Evolutionary conservation across 2,888 invertebrate genomes (phyloP).

Genomic region (Morpho helenor): DNA sequence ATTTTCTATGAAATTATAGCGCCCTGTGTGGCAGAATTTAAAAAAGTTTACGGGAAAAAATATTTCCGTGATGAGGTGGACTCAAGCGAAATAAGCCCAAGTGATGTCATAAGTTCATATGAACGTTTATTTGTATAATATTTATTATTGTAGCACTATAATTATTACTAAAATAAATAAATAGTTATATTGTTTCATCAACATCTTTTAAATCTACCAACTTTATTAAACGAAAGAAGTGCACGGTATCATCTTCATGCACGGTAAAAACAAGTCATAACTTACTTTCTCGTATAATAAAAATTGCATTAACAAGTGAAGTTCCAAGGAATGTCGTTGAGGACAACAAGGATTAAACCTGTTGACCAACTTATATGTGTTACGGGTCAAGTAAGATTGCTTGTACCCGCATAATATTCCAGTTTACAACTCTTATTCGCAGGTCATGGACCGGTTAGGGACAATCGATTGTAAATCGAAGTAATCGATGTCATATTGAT

Average conservation of each 20-base stretch:
- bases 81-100: conserved; percentile 3
- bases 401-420: conserved; percentile 62
- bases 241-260: conserved; percentile 11
- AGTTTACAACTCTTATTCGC: conserved; percentile 41
- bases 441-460: conserved; percentile 49
- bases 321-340: conserved; percentile 44
- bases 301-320: conserved; percentile 32
- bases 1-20: conserved; percentile 58
- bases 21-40: conserved; percentile 49
- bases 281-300: conserved; percentile 30
- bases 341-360: conserved; percentile 59
- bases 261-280: conserved; percentile 17
- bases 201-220: not conserved
- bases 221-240: not conserved
- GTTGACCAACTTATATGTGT: conserved; percentile 61
- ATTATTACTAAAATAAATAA: too few species aligned
- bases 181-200: too few species aligned
- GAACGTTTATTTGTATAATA: not conserved
- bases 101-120: not conserved
- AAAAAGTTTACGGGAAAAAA: conserved; percentile 40
- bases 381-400: conserved; percentile 60
- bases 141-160: not conserved
- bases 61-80: conserved; percentile 33
- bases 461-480: conserved; percentile 69
- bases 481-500: conserved; percentile 35